Evolutionary conservation across 2,113 vertebrate species (phyloP), one percentile per base, ranked within the genome.

Genomic region (Charina bottae): DNA sequence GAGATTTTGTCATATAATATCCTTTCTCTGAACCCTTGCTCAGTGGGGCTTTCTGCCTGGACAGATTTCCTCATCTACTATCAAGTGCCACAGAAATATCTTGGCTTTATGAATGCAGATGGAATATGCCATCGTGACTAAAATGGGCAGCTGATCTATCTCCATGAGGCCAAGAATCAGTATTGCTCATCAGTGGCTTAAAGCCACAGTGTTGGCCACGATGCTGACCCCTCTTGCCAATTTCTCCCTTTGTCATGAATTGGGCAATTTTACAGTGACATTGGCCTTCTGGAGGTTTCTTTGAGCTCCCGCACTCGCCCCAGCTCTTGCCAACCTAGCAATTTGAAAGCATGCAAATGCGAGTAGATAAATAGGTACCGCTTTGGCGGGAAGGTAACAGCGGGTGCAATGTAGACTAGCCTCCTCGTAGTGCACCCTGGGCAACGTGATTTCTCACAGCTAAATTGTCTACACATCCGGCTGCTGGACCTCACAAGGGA

Each of bases 161-260:
- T 54, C 78, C 53, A 37, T 72, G 19, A 85, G 33, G 92, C 60
- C 68, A 59, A 62, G 83, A 54, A 68, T 2, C 54, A 92, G 91
- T 94, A 90, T 83, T 92, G 92, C 88, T 90, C 92, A 91, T 92
- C 0, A 93, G 24, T 15, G 83, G 72, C 91, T 93, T 89, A 68
- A 94, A 49, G 92, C 28, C 93, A 55, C 33, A 0, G 92, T 28
- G 93, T 23, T 92, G 90, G 88, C 89, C 85, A 90, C 17, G 83
- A 95, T 85, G 85, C 49, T 54, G 6, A 56, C 85, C 7, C 1
- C 2, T 53, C 56, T 59, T n/a, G 42, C 42, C 55, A 87, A 0
- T 90, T 92, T 85, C 58, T 90, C 60, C 42, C 3, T 12, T 49
- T 28, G 54, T 15, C 55, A 83, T 78, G 83, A 4, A 58, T 90